Evolutionary conservation across 1,140 invertebrate species (phyloP).

Genomic region (Drosophila pseudoananassae): DNA sequence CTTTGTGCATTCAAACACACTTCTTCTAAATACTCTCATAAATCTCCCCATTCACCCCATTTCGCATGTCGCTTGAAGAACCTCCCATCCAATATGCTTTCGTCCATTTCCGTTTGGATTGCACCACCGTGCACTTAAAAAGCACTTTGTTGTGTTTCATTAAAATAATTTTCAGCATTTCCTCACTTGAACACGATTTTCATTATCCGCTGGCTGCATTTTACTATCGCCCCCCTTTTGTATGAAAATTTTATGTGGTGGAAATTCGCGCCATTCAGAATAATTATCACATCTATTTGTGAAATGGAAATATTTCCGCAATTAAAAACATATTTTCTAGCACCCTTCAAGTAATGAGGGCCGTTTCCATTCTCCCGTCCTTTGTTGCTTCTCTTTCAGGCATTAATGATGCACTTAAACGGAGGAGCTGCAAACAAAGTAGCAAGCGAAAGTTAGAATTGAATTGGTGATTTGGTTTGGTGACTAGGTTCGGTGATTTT

Average conservation of each 20-base stretch:
- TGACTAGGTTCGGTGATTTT: too few relatives aligned
- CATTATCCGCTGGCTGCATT: slow-evolving; percentile 65
- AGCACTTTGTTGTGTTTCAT: slow-evolving; percentile 72
- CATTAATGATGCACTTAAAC: slow-evolving; percentile 61
- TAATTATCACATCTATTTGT: slow-evolving; percentile 76
- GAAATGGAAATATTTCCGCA: slow-evolving; percentile 72
- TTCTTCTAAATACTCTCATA: too few relatives aligned
- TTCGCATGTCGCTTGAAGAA: neutral
- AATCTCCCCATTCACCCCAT: neutral
- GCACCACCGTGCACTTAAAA: slow-evolving; percentile 59
- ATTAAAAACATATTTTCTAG: slow-evolving; percentile 77
- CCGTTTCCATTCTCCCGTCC: slow-evolving; percentile 25
- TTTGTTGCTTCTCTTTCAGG: slow-evolving; percentile 46
- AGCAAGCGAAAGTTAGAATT: slow-evolving; percentile 21
- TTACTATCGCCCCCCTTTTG: slow-evolving; percentile 64
- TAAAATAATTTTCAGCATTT: slow-evolving; percentile 79
- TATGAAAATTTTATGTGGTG: slow-evolving; percentile 78
- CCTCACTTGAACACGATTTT: slow-evolving; percentile 64
- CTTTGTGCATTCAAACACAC: slow-evolving; percentile 3
- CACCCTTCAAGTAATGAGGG: slow-evolving; percentile 60
- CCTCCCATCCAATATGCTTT: slow-evolving; percentile 13
- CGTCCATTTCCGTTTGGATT: slow-evolving; percentile 31
- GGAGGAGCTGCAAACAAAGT: slow-evolving; percentile 3
- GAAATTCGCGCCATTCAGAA: slow-evolving; percentile 70
- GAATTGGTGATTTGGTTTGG: too few relatives aligned